phyloP scores from a whole-genome alignment of 2,888 invertebrate genomes.

The Tipula vernalis region DNA sequence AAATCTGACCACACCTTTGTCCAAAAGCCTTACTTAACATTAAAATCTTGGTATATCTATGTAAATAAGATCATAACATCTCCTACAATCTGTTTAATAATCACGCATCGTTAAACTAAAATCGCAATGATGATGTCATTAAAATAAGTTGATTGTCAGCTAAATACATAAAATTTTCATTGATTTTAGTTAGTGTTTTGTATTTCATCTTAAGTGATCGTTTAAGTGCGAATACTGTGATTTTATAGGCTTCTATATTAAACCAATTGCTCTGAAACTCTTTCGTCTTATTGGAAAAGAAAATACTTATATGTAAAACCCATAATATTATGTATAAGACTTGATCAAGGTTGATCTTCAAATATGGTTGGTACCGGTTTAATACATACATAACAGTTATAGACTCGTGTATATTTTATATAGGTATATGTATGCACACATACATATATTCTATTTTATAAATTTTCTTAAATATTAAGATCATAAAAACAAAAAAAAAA shows the following conservation, averaged over 20 bases:
- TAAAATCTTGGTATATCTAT: background rate
- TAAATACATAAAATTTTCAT: background rate
- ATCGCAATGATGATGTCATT: background rate
- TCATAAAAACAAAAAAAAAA: background rate
- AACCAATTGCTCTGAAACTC: background rate
- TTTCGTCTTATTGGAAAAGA: background rate
- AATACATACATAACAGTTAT: background rate
- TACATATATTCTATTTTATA: background rate
- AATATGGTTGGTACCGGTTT: slow-evolving; percentile 11
- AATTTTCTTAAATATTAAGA: background rate
- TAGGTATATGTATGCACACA: background rate
- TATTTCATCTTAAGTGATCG: background rate
- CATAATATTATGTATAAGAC: background rate
- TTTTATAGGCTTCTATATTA: background rate
- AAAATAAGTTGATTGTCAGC: background rate
- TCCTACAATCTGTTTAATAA: background rate
- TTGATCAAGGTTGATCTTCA: slow-evolving; percentile 10
- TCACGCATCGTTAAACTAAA: background rate
- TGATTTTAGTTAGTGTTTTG: background rate
- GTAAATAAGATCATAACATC: background rate
- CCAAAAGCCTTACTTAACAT: background rate
- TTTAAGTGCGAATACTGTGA: background rate
- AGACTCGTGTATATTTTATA: background rate
- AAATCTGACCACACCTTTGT: background rate
- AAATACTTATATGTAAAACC: background rate